Evolutionary conservation across 2,113 vertebrate genomes (phyloP).

Genomic region (Pycnonotus jocosus): DNA sequence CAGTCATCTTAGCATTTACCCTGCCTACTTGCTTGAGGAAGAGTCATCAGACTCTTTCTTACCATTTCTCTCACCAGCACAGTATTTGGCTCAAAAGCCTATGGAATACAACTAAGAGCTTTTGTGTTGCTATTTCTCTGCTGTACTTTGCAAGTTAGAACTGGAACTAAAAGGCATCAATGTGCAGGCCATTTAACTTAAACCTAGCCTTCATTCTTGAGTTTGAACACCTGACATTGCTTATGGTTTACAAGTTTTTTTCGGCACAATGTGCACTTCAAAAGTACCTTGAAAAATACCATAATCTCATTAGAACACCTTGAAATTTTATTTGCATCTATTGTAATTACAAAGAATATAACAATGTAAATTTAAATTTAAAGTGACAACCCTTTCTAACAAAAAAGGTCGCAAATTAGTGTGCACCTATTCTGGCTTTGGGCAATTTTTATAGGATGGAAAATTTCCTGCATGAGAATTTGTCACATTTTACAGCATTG

Average conservation of each 20-base stretch:
- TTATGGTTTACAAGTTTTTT: background rate
- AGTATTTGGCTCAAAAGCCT: background rate
- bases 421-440: slow-evolving; percentile 41
- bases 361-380: slow-evolving; percentile 79
- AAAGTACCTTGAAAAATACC: slow-evolving; percentile 47
- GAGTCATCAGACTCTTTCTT: background rate
- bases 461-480: background rate
- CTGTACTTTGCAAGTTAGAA: background rate
- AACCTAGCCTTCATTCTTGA: background rate
- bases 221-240: background rate
- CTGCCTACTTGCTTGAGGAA: background rate
- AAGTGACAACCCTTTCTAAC: slow-evolving; percentile 85
- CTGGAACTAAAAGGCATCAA: background rate
- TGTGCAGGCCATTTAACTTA: background rate
- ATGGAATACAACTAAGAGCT: background rate
- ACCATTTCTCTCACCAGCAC: background rate
- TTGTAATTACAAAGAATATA: slow-evolving; percentile 89
- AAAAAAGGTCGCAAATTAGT: slow-evolving; percentile 59
- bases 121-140: background rate
- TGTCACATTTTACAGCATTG: background rate
- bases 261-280: background rate
- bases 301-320: slow-evolving; percentile 36
- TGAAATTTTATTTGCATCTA: slow-evolving; percentile 89
- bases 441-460: slow-evolving; percentile 18
- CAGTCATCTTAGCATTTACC: background rate